phyloP scores from a whole-genome alignment of 2,888 invertebrate genomes.

The Harpagoxenus sublaevis region DNA sequence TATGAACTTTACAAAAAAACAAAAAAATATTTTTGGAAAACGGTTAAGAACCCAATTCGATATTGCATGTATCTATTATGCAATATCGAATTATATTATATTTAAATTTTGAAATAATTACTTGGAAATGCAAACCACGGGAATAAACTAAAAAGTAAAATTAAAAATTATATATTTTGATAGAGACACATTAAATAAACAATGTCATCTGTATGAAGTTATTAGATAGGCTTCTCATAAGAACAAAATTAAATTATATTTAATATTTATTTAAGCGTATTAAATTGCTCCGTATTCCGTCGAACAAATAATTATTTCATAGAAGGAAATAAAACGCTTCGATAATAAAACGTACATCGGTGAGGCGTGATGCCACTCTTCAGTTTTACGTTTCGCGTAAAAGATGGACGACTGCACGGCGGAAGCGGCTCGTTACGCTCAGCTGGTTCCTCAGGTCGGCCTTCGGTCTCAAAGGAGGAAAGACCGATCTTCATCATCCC shows the following conservation, averaged over 20 bases:
- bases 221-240: neutral
- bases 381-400: slow-evolving; percentile 41
- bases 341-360: neutral
- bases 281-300: neutral
- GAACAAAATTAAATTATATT: neutral
- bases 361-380: slow-evolving; percentile 18
- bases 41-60: too few species aligned
- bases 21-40: too few species aligned
- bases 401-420: slow-evolving; percentile 56
- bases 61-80: neutral
- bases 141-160: neutral
- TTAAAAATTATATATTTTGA: neutral
- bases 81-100: neutral
- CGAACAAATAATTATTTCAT: slow-evolving; percentile 32
- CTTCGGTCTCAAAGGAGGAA: slow-evolving; percentile 62
- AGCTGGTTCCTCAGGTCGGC: slow-evolving; percentile 44
- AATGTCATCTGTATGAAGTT: neutral
- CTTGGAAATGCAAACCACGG: neutral
- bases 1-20: too few species aligned
- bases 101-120: neutral
- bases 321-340: slow-evolving; percentile 35
- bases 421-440: slow-evolving; percentile 53
- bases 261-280: slow-evolving; percentile 2
- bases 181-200: neutral
- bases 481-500: slow-evolving; percentile 69